Conservation (phyloP, 2,113 vertebrate species). For the Camelus dromedarius region DNA sequence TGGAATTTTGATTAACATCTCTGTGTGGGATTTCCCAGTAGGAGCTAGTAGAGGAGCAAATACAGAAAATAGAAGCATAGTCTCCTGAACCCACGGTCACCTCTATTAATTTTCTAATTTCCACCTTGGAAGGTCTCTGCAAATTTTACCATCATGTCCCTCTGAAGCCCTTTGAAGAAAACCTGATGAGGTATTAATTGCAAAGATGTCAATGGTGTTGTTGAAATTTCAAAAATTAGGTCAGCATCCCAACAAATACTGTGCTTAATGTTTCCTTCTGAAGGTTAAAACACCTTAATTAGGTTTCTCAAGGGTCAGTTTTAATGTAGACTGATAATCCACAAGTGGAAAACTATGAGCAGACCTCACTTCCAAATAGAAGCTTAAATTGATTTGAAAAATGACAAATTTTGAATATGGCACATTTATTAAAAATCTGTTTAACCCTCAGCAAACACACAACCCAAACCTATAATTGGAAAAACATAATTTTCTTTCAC, state of each 20-base stretch:
- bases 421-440: neutral
- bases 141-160: neutral
- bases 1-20: slow-evolving; percentile 62
- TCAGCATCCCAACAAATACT: neutral
- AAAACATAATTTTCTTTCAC: slow-evolving; percentile 45
- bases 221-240: slow-evolving; percentile 49
- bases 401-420: neutral
- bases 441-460: neutral
- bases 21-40: slow-evolving; percentile 62
- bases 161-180: slow-evolving; percentile 21
- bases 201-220: neutral
- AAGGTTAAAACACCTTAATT: neutral
- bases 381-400: neutral
- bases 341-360: neutral
- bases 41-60: neutral
- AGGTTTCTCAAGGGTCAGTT: neutral
- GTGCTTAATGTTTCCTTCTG: slow-evolving; percentile 9
- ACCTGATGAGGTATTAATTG: neutral
- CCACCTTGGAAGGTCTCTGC: neutral
- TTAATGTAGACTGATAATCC: neutral
- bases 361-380: neutral
- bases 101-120: slow-evolving; percentile 73
- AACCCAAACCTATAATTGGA: neutral
- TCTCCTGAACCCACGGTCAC: slow-evolving; percentile 17
- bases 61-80: slow-evolving; percentile 22